Evolutionary conservation across 2,888 invertebrate species (phyloP), one percentile per base, ranked within the genome.

Genomic region (Apamea monoglypha): DNA sequence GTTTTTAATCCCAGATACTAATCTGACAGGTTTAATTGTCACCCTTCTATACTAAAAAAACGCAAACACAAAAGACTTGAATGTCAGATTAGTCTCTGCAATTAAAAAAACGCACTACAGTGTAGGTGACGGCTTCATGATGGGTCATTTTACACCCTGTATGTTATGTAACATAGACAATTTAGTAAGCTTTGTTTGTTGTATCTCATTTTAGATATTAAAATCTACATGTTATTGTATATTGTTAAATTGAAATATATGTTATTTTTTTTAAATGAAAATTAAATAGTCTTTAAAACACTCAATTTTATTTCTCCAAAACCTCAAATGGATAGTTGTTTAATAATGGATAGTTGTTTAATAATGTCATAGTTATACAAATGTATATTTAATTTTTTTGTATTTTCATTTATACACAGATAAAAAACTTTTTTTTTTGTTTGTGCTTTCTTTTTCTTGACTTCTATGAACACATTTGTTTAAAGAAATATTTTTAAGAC

Each of bases 401-500:
- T 14, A 71, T 64, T 74, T 70, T 80, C 70, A 18, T 36, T 56
- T 76, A 74, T 44, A 78, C 71, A 76, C 40, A 64, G 36, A 59
- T 63, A 67, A 78, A 82, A 80, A 74, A 14, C 0, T 0, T 12
- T 67, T 72, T 71, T 64, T 69, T 67, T 74, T 70, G 44, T 50
- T 44, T 81, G 61, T 68, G 66, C n/a, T 74, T 74, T 47, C 36
- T 32, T 53, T 71, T 56, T 36, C 72, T 82, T 74, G 69, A 67
- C 68, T 68, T 78, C 53, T 68, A 64, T 78, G 67, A 83, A 84
- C 74, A 82, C 84, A 76, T 56, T 76, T 53, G 14, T 66, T 75
- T 71, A 29, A 36, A 44, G 61, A 63, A n/a, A 67, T 70, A 47
- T 82, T 87, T 76, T 96, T 96, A 96, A 95, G 96, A 96, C 90